Percentiles rank a stretch among this genome's conserved stretches.
Evolutionary conservation across 2,888 invertebrate species (phyloP).

Genomic region (Nycteola revayana): DNA sequence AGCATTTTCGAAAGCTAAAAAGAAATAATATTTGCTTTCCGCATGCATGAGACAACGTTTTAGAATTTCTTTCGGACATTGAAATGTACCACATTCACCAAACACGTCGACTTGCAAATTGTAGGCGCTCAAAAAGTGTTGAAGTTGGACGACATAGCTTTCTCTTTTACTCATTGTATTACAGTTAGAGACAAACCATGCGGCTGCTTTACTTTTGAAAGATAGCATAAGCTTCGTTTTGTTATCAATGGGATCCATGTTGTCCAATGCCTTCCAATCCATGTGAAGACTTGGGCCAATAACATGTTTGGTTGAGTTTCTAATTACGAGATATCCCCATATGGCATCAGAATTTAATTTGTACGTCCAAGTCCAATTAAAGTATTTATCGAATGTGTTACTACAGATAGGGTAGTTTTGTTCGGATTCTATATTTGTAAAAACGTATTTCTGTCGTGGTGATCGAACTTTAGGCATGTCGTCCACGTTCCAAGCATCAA

Average conservation of each 20-base stretch:
- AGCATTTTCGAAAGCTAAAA: constrained; percentile 64
- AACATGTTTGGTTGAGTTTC: constrained; percentile 39
- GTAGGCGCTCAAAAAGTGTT: constrained; percentile 38
- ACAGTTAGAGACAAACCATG: constrained; percentile 64
- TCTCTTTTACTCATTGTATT: constrained; percentile 50
- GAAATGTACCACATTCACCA: constrained; percentile 50
- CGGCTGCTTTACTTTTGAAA: constrained; percentile 45
- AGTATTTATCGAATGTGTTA: constrained; percentile 46
- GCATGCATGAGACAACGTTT: constrained; percentile 44
- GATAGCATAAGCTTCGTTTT: constrained; percentile 32
- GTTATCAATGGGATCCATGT: constrained; percentile 37
- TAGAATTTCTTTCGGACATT: constrained; percentile 48
- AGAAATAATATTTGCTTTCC: constrained; percentile 57
- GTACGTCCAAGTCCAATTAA: constrained; percentile 72
- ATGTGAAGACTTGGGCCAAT: constrained; percentile 47
- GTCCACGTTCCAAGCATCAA: constrained; percentile 17
- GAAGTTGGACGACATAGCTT: constrained; percentile 37
- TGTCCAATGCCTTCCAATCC: constrained; percentile 38
- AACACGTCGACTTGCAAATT: constrained; percentile 50
- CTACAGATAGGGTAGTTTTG: constrained; percentile 48
- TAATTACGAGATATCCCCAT: constrained; percentile 55
- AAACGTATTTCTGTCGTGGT: constrained; percentile 55
- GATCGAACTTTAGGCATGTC: constrained; percentile 42
- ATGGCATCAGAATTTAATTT: constrained; percentile 54
- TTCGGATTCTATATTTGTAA: constrained; percentile 56